Evolutionary conservation across 2,797 vertebrate genomes (phyloP).

Genomic region (Protonibea diacanthus): DNA sequence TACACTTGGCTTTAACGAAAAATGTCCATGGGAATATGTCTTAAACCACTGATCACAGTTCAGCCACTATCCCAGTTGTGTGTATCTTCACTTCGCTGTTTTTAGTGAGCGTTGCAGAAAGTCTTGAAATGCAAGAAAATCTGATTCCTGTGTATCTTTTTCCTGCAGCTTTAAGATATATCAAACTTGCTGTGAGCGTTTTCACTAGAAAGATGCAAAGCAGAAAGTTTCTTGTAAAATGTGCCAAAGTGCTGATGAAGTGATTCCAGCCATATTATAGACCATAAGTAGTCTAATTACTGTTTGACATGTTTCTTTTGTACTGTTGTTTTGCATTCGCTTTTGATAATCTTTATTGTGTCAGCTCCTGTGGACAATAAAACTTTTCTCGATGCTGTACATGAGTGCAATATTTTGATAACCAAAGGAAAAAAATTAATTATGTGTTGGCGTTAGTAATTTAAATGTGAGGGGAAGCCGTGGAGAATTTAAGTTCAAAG

Average conservation of each 20-base stretch:
- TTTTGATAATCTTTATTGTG: constrained; percentile 63
- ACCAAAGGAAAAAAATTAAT: background rate
- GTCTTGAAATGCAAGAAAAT: constrained; percentile 45
- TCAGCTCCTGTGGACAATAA: constrained; percentile 80
- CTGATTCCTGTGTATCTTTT: constrained; percentile 26
- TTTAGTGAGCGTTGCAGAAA: constrained; percentile 41
- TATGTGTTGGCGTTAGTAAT: background rate
- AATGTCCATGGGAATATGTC: constrained; percentile 48
- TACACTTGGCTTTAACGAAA: constrained; percentile 46
- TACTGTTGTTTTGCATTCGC: constrained; percentile 62
- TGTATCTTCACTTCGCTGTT: constrained; percentile 43
- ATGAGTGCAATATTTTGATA: constrained; percentile 35
- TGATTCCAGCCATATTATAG: constrained; percentile 49
- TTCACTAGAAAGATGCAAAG: constrained; percentile 38
- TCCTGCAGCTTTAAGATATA: constrained; percentile 55
- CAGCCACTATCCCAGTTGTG: constrained; percentile 42
- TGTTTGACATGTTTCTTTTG: constrained; percentile 57
- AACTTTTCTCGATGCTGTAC: constrained; percentile 56
- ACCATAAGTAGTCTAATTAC: constrained; percentile 40
- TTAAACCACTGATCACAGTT: constrained; percentile 66
- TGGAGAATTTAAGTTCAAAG: background rate
- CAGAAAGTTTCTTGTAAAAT: constrained; percentile 43
- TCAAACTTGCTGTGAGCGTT: constrained; percentile 48
- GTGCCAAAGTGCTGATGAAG: constrained; percentile 46
- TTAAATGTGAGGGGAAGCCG: background rate